A percentile compares a stretch with the other conserved stretches of the same genome.
Evolutionary conservation across 2,797 vertebrate genomes (phyloP).

Genomic region (Bovichtus diacanthus): DNA sequence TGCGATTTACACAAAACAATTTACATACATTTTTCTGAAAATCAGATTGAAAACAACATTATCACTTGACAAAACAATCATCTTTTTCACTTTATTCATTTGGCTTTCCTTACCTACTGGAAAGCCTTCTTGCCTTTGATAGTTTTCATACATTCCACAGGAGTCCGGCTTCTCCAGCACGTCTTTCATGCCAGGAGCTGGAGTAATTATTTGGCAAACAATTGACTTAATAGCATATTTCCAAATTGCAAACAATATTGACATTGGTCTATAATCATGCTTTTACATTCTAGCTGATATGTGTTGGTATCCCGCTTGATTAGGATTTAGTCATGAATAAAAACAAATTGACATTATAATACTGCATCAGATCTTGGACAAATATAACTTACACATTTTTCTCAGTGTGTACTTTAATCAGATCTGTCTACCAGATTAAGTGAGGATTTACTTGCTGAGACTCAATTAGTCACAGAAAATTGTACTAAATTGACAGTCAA

Average conservation of each 20-base stretch:
- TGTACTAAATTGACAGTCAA: not conserved
- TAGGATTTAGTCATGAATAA: not conserved
- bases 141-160: constrained; percentile 87
- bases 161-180: constrained; percentile 85
- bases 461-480: not conserved
- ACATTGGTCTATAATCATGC: constrained; percentile 9
- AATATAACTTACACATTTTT: not conserved
- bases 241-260: constrained; percentile 83
- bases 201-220: constrained; percentile 80
- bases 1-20: constrained; percentile 75
- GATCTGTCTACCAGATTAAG: not conserved
- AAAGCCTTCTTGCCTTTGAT: constrained; percentile 86
- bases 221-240: constrained; percentile 65
- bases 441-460: not conserved
- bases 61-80: constrained; percentile 27
- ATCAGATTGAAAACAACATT: constrained; percentile 20
- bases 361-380: not conserved
- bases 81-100: constrained; percentile 17
- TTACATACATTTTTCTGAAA: constrained; percentile 21
- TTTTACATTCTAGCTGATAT: not conserved
- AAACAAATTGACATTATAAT: not conserved
- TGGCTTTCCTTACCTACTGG: constrained; percentile 86
- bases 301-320: not conserved
- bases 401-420: not conserved
- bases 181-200: constrained; percentile 87